A percentile compares a stretch with the other conserved stretches of the same genome.
phyloP scores from a whole-genome alignment of 2,797 vertebrate species.

The Chelidonichthys spinosus region DNA sequence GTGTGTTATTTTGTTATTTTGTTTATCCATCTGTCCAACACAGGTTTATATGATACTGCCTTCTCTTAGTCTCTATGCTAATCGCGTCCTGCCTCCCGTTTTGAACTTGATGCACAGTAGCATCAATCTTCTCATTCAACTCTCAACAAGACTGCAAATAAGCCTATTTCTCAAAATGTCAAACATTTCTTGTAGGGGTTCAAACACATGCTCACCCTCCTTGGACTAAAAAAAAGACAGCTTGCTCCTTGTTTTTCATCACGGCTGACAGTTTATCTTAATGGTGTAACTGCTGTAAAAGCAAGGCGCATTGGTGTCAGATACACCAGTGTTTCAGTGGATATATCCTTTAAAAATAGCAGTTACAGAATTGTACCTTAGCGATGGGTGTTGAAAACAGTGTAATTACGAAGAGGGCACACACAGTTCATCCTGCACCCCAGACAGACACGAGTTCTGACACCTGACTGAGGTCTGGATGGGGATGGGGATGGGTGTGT shows the following conservation, averaged over 20 bases:
- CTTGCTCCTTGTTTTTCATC: no score
- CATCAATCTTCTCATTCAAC: neutral
- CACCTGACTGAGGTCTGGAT: constrained; percentile 41
- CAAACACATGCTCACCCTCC: neutral
- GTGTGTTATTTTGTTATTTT: neutral
- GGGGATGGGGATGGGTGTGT: constrained; percentile 42
- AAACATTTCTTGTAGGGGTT: neutral
- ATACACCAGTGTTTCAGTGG: neutral
- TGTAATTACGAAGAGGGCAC: neutral
- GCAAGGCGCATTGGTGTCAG: neutral
- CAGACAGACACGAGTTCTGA: constrained; percentile 17
- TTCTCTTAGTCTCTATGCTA: neutral
- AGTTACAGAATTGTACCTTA: neutral
- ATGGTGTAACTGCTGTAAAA: neutral
- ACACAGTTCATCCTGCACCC: constrained; percentile 14
- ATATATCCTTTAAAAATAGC: neutral
- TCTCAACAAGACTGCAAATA: neutral
- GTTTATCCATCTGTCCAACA: neutral
- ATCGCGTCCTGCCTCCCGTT: neutral
- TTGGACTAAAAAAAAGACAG: neutral
- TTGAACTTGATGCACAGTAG: neutral
- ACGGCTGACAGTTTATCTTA: neutral
- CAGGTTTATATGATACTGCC: neutral
- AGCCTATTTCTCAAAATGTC: neutral
- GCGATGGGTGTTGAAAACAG: constrained; percentile 6